Evolutionary conservation across 2,113 vertebrate species (phyloP), one percentile per base, ranked within the genome.

Genomic region (Saccopteryx bilineata): DNA sequence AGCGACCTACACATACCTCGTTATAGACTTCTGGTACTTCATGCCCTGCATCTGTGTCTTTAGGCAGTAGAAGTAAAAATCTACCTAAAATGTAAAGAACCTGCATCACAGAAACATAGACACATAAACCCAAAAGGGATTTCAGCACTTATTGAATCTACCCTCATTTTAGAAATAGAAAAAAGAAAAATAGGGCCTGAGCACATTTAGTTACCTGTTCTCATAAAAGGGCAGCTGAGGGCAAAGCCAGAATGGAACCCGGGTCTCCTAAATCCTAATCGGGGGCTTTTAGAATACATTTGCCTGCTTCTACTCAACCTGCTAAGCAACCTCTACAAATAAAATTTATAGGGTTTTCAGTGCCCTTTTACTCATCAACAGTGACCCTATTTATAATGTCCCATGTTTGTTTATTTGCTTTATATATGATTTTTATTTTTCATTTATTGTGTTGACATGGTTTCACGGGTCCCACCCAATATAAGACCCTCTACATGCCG

Each of bases 131-230:
- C 46, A 7, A 18, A 31, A 74, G 24, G 1, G 50, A 81, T 54
- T 71, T 87, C 61, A 89, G 60, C 58, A 87, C 9, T 26, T 58
- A 88, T 9, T 94, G 71, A 66, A 66, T 58, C 31, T 81, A 71
- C 7, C 1, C 81, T 80, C 33, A 88, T 63, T 94, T 91, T 89
- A 84, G 52, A 87, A 48, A 68, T 72, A 10, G 13, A 50, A 69
- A 56, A n/a, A 71, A 17, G 6, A 17, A 9, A 10, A 90, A 65
- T 1, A 11, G 39, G 28, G 61, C 9, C 4, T 90, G 19, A 19
- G 61, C 1, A 90, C 17, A 58, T 71, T 72, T 61, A 76, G 71
- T 66, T n/a, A 71, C 24, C 15, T 58, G 7, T 46, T 78, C 31
- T 69, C 72, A 91, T 63, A 3, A 24, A 19, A 92, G n/a, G 39